Conservation (phyloP, 1,140 invertebrate genomes). For the Scaptomyza hsui region DNA sequence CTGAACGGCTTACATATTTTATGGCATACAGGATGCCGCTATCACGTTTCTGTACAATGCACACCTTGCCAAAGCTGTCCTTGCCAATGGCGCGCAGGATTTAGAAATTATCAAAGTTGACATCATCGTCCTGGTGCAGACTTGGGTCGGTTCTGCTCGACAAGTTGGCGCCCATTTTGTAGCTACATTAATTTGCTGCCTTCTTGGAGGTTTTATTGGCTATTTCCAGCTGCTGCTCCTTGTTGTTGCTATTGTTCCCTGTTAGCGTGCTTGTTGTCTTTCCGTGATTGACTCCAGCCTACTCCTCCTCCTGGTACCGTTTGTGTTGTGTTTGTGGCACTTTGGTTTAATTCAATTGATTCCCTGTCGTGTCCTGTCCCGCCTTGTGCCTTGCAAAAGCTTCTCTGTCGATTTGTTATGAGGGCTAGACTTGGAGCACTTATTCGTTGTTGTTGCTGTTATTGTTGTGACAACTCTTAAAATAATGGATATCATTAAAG, state of each 20-base stretch:
- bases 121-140: conserved; percentile 84
- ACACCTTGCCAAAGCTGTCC: conserved; percentile 95
- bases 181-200: conserved; percentile 61
- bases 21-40: conserved; percentile 94
- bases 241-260: neutral
- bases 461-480: conserved; percentile 18
- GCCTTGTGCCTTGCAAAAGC: neutral
- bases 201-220: conserved; percentile 35
- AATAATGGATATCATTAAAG: no score
- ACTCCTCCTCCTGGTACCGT: neutral
- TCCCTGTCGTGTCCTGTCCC: conserved; percentile 31
- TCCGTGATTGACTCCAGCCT: neutral
- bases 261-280: conserved; percentile 4
- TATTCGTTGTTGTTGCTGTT: neutral
- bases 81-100: conserved; percentile 93
- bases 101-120: conserved; percentile 94
- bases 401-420: no score
- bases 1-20: conserved; percentile 95
- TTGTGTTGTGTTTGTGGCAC: conserved; percentile 29
- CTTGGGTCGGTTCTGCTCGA: conserved; percentile 80
- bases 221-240: conserved; percentile 4
- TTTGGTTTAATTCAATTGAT: conserved; percentile 56
- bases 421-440: conserved; percentile 1
- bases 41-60: conserved; percentile 94
- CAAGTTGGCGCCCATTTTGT: conserved; percentile 79